Evolutionary conservation across 2,888 invertebrate genomes (phyloP), one percentile per base, ranked within the genome.

Genomic region (Xanthia icteritia): DNA sequence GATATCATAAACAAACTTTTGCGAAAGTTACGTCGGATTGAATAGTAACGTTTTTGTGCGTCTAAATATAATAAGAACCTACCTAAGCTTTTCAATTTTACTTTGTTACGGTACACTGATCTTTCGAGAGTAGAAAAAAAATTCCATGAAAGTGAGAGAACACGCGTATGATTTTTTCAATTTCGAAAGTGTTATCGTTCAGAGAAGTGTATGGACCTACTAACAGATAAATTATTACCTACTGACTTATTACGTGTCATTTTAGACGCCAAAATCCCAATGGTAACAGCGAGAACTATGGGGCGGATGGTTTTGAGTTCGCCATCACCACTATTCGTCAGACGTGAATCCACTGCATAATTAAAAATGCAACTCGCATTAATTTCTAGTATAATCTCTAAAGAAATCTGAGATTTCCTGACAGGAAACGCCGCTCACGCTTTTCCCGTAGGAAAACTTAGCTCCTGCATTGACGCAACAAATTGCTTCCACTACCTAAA

Each of bases 1-100:
- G 27, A 54, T 48, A 75, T 58, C 65, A 67, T 77, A 75, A 82
- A 79, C 74, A 81, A 81, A 84, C 65, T 78, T 58, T 79, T 23
- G 91, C 89, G 92, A 92, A 93, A 93, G 93, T 91, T 86, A 84
- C 71, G 20, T 66, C n/a, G 76, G 54, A 81, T 75, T 87, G 82
- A 82, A 86, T 89, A 67, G 82, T 79, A 66, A 60, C 51, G 85
- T 90, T 91, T 91, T 91, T 90, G 72, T 73, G 75, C 54, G 68
- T 78, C 76, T 74, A 76, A 82, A 72, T 83, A 86, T 84, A 88
- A 87, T 82, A 85, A 61, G 23, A 27, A 54, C 6, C 23, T 60
- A 54, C 39, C 81, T 81, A 60, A 74, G 83, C 72, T 81, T 85
- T 89, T 88, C 71, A 83, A 83, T 85, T 79, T 87, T 73, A 81